Conservation (phyloP, 1,140 invertebrate species). For the Conus betulinus region DNA sequence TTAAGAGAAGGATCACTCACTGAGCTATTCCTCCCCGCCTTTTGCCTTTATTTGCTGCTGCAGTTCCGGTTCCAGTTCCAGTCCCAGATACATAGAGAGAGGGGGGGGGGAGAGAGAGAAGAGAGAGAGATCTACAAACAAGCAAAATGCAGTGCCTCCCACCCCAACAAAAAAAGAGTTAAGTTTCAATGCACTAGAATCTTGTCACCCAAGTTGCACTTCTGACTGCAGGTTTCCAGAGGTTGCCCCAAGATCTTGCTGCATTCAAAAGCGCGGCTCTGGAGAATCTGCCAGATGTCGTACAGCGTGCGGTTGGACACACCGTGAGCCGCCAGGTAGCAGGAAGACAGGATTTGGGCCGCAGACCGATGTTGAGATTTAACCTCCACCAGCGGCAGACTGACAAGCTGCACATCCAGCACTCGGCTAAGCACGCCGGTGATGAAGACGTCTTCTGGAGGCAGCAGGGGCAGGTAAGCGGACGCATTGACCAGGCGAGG, state of each 20-base stretch:
- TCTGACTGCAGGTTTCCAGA: background rate
- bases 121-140: too few species aligned
- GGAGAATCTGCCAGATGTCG: constrained; percentile 26
- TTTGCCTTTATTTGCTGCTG: too few species aligned
- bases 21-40: too few species aligned
- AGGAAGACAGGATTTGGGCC: background rate
- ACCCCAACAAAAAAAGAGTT: too few species aligned
- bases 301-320: background rate
- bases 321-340: constrained; percentile 11
- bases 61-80: too few species aligned
- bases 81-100: too few species aligned
- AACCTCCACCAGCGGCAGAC: constrained; percentile 14
- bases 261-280: background rate
- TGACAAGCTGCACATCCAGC: constrained; percentile 21
- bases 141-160: too few species aligned
- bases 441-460: constrained; percentile 72
- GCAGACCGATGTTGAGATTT: background rate
- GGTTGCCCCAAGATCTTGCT: background rate
- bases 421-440: constrained; percentile 59
- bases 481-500: constrained; percentile 57
- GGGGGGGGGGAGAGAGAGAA: too few species aligned
- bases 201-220: too few species aligned
- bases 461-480: constrained; percentile 49
- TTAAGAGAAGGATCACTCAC: too few species aligned
- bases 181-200: too few species aligned